These are phyloP conservation scores for Echinarachnius parma DNA, from an alignment of 53 echinoderm and acorn worm genomes.

Conservation along the genomic window DNA sequence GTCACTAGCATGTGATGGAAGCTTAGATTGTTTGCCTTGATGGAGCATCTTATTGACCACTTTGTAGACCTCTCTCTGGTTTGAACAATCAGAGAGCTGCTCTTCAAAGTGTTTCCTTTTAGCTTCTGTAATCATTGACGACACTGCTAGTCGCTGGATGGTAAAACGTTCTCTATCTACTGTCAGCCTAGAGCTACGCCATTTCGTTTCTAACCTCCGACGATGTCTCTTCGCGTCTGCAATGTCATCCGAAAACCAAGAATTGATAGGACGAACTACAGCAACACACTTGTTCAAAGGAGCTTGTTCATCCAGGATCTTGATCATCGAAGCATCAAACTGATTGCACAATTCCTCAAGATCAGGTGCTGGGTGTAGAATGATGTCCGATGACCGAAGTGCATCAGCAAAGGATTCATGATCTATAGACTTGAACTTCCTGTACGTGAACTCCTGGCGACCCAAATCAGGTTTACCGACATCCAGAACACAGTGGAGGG, in stretches of 20 bases:
- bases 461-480: neutral
- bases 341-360: neutral
- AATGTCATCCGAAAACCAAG: slow-evolving; percentile 10
- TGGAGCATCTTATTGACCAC: neutral
- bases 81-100: too few relatives aligned
- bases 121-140: neutral
- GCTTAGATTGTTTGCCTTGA: neutral
- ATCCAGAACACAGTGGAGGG: slow-evolving; percentile 11
- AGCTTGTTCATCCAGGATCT: slow-evolving; percentile 6
- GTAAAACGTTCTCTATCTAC: slow-evolving; percentile 7
- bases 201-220: slow-evolving; percentile 21
- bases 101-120: neutral
- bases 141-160: neutral
- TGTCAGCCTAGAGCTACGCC: neutral
- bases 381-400: neutral
- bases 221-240: too few relatives aligned
- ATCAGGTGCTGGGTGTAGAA: neutral
- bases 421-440: neutral
- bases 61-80: neutral
- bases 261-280: neutral
- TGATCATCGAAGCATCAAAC: too few relatives aligned
- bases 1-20: neutral
- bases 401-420: neutral
- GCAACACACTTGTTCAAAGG: neutral
- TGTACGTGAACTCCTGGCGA: neutral